These are phyloP conservation scores for Alexandromys fortis DNA, from an alignment of 2,113 vertebrate species.

Conservation along the genomic window DNA sequence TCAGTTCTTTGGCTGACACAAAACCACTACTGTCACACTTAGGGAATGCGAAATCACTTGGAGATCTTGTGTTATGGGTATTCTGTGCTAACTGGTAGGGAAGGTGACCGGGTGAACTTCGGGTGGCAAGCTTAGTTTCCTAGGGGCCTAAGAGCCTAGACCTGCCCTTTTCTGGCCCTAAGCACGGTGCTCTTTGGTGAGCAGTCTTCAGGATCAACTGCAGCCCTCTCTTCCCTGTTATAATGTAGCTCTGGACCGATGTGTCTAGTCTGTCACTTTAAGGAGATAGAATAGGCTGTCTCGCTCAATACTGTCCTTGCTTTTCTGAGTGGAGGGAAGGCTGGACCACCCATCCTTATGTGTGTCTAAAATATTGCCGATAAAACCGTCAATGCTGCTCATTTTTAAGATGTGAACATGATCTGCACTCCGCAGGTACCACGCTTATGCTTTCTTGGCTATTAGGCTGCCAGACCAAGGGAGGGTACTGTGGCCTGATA, in stretches of 20 bases:
- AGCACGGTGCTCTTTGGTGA: not conserved
- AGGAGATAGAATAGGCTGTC: not conserved
- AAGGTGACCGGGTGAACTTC: not conserved
- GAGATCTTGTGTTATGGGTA: not conserved
- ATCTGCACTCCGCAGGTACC: conserved; percentile 37
- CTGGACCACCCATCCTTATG: not conserved
- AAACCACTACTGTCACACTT: too few relatives aligned
- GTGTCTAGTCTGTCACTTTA: not conserved
- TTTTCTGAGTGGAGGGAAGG: not conserved
- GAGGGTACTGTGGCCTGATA: not conserved
- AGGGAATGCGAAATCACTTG: not conserved
- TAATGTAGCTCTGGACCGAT: not conserved
- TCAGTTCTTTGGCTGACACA: not conserved
- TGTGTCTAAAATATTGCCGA: conserved; percentile 70
- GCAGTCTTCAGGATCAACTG: not conserved
- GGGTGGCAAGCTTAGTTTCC: not conserved
- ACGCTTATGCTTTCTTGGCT: not conserved
- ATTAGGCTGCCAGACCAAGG: not conserved
- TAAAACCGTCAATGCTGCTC: not conserved
- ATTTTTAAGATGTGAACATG: not conserved
- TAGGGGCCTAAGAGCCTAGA: not conserved
- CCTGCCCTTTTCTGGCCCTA: not conserved
- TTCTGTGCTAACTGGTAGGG: not conserved
- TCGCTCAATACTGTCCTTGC: not conserved
- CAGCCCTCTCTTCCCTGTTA: not conserved